phyloP scores from a whole-genome alignment of 2,888 invertebrate genomes.

The Onthophagus sagittarius region DNA sequence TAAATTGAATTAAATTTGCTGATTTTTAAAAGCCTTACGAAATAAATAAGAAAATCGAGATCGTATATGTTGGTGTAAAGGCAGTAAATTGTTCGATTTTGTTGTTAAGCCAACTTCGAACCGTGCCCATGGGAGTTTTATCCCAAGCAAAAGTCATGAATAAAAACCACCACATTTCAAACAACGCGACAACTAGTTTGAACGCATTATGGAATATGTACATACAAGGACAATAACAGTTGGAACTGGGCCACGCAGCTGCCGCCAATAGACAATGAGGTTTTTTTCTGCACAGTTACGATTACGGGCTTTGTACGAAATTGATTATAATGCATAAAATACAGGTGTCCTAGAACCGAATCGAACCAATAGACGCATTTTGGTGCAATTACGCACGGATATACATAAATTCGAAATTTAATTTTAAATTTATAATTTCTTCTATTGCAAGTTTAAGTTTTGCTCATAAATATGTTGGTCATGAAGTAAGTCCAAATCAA shows the following conservation, averaged over 20 bases:
- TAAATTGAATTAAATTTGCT: too few relatives aligned
- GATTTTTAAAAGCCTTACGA: too few relatives aligned
- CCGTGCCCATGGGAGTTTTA: background rate
- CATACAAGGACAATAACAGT: background rate
- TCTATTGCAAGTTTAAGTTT: background rate
- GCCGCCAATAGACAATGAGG: background rate
- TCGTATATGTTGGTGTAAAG: background rate
- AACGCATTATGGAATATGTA: background rate
- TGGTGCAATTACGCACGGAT: too few relatives aligned
- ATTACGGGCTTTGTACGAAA: background rate
- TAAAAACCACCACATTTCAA: background rate
- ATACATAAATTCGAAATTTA: background rate
- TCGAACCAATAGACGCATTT: background rate
- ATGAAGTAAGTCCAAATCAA: background rate
- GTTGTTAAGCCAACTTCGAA: background rate
- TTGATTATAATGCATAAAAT: background rate
- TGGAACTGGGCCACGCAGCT: background rate
- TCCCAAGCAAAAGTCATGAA: background rate
- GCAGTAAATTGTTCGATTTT: background rate
- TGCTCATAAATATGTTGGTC: background rate
- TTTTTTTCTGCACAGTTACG: background rate
- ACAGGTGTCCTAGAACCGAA: background rate
- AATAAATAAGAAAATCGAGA: background rate
- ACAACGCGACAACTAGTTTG: background rate
- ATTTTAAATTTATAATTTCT: background rate